Evolutionary conservation across 2,113 vertebrate genomes (phyloP).

Genomic region (Crotalus viridis): DNA sequence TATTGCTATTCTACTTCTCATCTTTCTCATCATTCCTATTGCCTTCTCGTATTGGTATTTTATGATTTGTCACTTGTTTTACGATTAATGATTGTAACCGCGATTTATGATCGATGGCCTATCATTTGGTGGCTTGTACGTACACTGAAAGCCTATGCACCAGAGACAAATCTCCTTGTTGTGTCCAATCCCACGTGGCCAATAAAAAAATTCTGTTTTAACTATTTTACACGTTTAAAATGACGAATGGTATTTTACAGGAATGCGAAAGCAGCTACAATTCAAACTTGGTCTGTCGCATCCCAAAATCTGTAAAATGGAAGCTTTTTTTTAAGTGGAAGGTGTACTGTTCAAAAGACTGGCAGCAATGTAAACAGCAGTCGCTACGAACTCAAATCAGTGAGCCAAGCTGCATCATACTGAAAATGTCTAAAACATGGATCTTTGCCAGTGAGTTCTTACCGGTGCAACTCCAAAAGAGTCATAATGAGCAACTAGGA

Average conservation of each 20-base stretch:
- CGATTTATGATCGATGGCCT: too few relatives aligned
- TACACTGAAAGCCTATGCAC: too few relatives aligned
- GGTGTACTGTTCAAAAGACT: background rate
- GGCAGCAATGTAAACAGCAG: background rate
- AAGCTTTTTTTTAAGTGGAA: background rate
- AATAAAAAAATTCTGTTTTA: too few relatives aligned
- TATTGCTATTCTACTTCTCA: too few relatives aligned
- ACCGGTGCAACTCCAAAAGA: slow-evolving; percentile 96
- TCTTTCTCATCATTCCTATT: too few relatives aligned
- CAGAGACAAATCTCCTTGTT: too few relatives aligned
- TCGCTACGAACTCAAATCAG: background rate
- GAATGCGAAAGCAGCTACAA: background rate
- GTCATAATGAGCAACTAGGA: slow-evolving; percentile 94
- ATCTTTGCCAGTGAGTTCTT: slow-evolving; percentile 37
- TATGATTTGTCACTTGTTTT: too few relatives aligned
- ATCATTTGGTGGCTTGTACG: too few relatives aligned
- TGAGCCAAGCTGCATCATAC: background rate
- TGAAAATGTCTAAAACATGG: background rate
- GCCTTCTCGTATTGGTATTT: too few relatives aligned
- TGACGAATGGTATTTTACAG: background rate
- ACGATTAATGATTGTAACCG: too few relatives aligned
- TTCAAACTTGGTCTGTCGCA: background rate
- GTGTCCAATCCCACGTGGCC: too few relatives aligned
- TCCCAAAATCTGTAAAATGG: background rate
- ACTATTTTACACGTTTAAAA: background rate